Base-by-base conservation (phyloP, 2,113 vertebrate species). In the Epinephelus lanceolatus region DNA sequence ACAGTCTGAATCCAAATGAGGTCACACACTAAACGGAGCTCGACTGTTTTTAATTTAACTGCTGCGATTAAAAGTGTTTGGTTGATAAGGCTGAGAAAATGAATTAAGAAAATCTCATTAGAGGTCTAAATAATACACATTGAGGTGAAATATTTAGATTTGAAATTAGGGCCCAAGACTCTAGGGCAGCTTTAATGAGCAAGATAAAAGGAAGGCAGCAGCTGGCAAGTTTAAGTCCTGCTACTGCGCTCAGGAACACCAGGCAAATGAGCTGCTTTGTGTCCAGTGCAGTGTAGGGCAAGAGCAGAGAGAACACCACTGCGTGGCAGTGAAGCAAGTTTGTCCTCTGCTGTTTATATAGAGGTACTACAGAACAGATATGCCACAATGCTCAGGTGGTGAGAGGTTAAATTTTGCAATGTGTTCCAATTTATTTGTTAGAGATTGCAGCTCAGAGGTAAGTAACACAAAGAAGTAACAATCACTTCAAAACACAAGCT, bases 291-390 rank as follows among this genome's bases (percentile, higher is more conserved):
- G 80, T 57, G 83, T 15, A n/a, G 80, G 73, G 47, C 77, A 67
- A 33, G 40, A 71, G 59, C 30, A 25, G 45, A 59, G 68, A 62
- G 53, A 42, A 23, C 17, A 4, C 14, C 75, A 69, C 37, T 15
- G 5, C 6, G 57, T 18, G 25, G 62, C n/a, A 55, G 77, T 83
- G 87, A 85, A 70, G 76, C 91, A 91, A 92, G 88, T 88, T 90
- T 94, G 94, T 93, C 95, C 93, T 93, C 95, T 95, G 80, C 86
- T 94, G 95, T 89, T 87, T 80, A 78, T 71, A 74, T 27, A 13
- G 65, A 45, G 83, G 87, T 91, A 94, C 86, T 95, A 84, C 92
- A 92, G 12, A 71, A 47, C 5, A 8, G 45, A 69, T 25, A 40
- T 11, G 33, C 27, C 11, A 15, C 1, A 6, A 2, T 2, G 4